phyloP scores from a whole-genome alignment of 2,113 vertebrate genomes.

The Gasterosteus aculeatus region DNA sequence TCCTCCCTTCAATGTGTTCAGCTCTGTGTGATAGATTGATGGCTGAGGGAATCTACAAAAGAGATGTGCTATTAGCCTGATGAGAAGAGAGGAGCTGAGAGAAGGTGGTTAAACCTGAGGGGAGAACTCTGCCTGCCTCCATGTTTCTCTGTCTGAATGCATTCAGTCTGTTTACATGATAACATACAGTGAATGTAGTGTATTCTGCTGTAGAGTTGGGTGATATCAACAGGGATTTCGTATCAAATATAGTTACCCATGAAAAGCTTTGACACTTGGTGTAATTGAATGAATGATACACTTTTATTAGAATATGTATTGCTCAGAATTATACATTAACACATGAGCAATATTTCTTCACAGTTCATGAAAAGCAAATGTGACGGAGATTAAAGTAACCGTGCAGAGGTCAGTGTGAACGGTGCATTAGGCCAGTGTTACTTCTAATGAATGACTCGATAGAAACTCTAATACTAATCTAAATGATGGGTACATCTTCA shows the following conservation, averaged over 20 bases:
- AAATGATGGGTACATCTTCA: neutral
- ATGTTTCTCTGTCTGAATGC: neutral
- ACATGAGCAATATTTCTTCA: neutral
- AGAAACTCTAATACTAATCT: conserved; percentile 6
- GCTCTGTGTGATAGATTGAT: conserved; percentile 31
- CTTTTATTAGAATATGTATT: neutral
- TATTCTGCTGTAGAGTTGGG: neutral
- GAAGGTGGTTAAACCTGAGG: neutral
- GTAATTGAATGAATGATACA: neutral
- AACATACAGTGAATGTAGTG: neutral
- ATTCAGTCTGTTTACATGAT: neutral
- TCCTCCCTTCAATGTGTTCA: conserved; percentile 14
- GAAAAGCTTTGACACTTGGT: no score
- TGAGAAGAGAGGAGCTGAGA: neutral
- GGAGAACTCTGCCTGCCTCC: conserved; percentile 7
- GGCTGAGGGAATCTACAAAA: conserved; percentile 12
- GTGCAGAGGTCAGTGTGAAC: neutral
- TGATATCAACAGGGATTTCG: neutral
- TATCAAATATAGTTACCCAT: neutral
- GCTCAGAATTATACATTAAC: neutral
- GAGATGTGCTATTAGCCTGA: conserved; percentile 5
- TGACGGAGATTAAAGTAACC: neutral
- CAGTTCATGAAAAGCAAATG: neutral
- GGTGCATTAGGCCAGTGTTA: conserved; percentile 2
- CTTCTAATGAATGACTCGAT: conserved; percentile 23